Conservation (phyloP, 2,113 vertebrate genomes). For the Psittacara wagleri region DNA sequence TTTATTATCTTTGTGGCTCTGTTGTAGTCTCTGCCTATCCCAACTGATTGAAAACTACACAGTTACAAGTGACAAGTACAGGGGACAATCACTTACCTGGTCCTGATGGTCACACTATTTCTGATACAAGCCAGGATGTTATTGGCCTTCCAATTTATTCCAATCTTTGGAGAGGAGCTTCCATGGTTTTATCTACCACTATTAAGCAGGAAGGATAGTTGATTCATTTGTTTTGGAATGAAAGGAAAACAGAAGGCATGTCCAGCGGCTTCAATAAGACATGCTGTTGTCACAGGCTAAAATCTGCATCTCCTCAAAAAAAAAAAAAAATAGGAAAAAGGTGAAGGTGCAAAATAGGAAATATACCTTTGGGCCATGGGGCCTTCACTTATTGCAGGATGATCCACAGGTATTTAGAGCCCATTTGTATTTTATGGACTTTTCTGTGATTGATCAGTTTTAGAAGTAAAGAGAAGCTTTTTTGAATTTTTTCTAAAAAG, state of each 20-base stretch:
- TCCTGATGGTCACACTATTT: not conserved
- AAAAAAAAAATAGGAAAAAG: not conserved
- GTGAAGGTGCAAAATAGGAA: not conserved
- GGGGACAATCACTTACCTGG: not conserved
- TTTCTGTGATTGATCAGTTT: not conserved
- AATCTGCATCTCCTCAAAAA: not conserved
- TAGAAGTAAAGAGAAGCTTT: not conserved
- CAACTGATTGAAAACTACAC: not conserved
- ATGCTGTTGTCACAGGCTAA: not conserved
- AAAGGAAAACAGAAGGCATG: not conserved
- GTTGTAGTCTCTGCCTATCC: not conserved
- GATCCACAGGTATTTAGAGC: not conserved
- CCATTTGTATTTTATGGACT: not conserved
- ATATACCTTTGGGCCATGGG: not conserved
- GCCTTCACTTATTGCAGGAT: not conserved
- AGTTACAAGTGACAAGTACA: not conserved
- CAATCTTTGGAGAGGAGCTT: not conserved
- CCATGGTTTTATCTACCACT: not conserved
- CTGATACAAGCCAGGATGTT: not conserved
- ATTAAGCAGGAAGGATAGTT: not conserved
- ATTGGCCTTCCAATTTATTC: not conserved
- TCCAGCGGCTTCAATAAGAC: not conserved
- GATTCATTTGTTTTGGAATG: not conserved
- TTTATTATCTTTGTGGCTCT: not conserved
- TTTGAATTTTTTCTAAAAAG: not conserved